Percentiles rank a stretch among this genome's conserved stretches.
These are phyloP conservation scores for Dendrocincla tyrannina DNA, from an alignment of 2,797 vertebrate species.

Conservation along the genomic window DNA sequence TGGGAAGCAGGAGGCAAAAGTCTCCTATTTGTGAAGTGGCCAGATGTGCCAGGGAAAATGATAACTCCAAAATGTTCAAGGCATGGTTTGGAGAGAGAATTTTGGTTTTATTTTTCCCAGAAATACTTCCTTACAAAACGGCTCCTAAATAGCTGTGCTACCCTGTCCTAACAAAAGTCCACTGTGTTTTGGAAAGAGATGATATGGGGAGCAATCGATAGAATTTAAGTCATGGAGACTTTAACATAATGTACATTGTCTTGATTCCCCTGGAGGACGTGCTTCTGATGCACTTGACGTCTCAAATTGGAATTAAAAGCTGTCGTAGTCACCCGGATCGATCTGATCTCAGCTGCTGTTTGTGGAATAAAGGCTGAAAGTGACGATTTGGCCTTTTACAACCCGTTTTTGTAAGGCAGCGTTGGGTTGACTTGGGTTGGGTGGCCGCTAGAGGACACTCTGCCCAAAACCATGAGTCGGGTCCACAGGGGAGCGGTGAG, in stretches of 20 bases:
- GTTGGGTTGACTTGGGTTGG: not conserved
- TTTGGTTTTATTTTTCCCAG: not conserved
- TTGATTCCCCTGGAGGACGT: rapidly evolving
- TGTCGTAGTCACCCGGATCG: not conserved
- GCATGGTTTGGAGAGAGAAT: rapidly evolving
- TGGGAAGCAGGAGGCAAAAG: not conserved
- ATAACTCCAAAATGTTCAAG: not conserved
- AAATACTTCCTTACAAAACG: not conserved
- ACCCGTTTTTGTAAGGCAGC: not conserved
- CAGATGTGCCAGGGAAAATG: not conserved
- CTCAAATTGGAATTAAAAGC: not conserved
- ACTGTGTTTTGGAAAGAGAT: rapidly evolving
- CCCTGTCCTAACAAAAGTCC: not conserved
- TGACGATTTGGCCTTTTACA: rapidly evolving
- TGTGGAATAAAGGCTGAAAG: not conserved
- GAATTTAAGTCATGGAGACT: not conserved
- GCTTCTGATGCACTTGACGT: not conserved
- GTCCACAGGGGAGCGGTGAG: too few species aligned
- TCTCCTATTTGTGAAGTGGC: rapidly evolving
- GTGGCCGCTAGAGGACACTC: slow-evolving; percentile 54
- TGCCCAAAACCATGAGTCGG: not conserved
- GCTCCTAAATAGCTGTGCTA: not conserved
- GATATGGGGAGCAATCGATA: rapidly evolving
- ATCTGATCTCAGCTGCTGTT: not conserved
- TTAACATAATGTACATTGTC: rapidly evolving